Base-by-base conservation (phyloP, 2,113 vertebrate species). In the Colossoma macropomum region DNA sequence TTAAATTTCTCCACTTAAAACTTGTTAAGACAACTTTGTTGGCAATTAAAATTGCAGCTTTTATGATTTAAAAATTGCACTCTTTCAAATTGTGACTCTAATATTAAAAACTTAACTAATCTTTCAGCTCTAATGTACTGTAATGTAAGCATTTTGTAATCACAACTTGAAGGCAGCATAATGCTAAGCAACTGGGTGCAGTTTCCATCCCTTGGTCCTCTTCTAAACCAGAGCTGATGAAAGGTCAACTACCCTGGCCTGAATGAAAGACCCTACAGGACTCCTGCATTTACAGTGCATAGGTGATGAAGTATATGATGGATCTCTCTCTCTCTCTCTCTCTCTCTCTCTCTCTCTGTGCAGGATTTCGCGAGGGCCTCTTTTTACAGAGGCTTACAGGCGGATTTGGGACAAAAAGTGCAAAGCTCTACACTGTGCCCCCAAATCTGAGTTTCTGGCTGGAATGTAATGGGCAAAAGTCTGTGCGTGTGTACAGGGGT, bases 351-450 rank as follows among this genome's bases (percentile, higher is more conserved):
- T 25, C 59, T 73, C 23, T 21, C 28, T 63, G 54, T 71, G 60
- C 16, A 65, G 56, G 66, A 77, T 85, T 82, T 80, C 52, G 56
- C 23, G 25, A 71, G 75, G 77, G 75, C 50, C 62, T 45, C 68
- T 79, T 78, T 75, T 82, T 82, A 69, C 28, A 76, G 6, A 56
- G 68, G 48, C 72, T 87, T 83, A 85, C 7, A 73, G 45, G 34
- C 45, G 28, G 74, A 86, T 84, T 83, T 74, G 48, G 56, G 56
- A 77, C 38, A 69, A 86, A 80, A 74, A 84, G 50, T 73, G 76
- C 41, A 65, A 28, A 34, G 70, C 65, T 75, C 63, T 78, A 70
- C 69, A 62, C 34, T 25, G 12, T 70, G 15, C 70, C 75, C 63
- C 23, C 48, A 2, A 69, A 41, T 73, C 34, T 70, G 10, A 3